Conservation (phyloP, 2,113 vertebrate genomes). For the Irena cyanogastra region DNA sequence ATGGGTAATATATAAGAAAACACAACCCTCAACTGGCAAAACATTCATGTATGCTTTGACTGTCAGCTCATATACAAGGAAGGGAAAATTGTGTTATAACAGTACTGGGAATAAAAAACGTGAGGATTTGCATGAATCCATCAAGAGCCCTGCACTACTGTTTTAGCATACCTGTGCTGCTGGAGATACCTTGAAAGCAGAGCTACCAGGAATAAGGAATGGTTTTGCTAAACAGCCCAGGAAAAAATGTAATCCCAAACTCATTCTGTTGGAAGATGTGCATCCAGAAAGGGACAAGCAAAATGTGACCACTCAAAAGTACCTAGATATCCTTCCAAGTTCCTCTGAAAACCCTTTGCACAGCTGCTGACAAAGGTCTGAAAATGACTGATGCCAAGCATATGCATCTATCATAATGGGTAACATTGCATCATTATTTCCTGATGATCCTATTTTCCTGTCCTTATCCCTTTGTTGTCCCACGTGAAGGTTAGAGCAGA, state of each 20-base stretch:
- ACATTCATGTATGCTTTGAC: not conserved
- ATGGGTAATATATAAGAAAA: not conserved
- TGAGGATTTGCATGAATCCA: not conserved
- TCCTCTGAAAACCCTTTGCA: not conserved
- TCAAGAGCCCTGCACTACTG: not conserved
- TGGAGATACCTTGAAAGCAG: not conserved
- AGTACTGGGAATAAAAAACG: not conserved
- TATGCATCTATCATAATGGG: fast-evolving
- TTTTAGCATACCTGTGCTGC: not conserved
- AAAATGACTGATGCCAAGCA: not conserved
- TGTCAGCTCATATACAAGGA: not conserved
- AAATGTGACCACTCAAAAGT: not conserved
- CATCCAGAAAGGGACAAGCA: not conserved
- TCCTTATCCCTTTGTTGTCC: not conserved
- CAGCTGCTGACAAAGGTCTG: not conserved
- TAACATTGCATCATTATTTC: not conserved
- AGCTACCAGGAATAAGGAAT: not conserved
- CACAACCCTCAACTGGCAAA: not conserved
- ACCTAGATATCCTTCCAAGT: not conserved
- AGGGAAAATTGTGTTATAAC: not conserved
- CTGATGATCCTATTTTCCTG: not conserved
- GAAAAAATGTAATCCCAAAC: not conserved
- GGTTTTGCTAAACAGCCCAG: not conserved
- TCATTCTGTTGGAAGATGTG: not conserved
- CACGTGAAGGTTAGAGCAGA: not conserved